A percentile compares a stretch with the other conserved stretches of the same genome.
Evolutionary conservation across 2,113 vertebrate genomes (phyloP).

Genomic region (Oryctolagus cuniculus): mOryCun1.1 NC_091435.1:106910501-106911000

Average conservation of each 20-base stretch:
- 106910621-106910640: background rate
- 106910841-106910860: background rate
- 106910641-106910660: background rate
- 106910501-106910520: background rate
- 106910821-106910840: background rate
- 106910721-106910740: background rate
- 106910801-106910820: background rate
- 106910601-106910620: background rate
- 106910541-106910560: background rate
- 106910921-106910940: background rate
- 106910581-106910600: background rate
- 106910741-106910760: conserved; percentile 69
- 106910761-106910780: conserved; percentile 62
- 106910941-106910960: background rate
- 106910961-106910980: background rate
- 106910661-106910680: background rate
- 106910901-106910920: background rate
- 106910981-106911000: background rate
- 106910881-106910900: background rate
- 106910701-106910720: background rate
- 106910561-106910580: background rate
- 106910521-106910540: background rate
- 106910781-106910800: conserved; percentile 39
- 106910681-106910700: background rate
- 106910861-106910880: background rate